Evolutionary conservation across 1,140 invertebrate species (phyloP).

Genomic region (Laodelphax striatellus): DNA sequence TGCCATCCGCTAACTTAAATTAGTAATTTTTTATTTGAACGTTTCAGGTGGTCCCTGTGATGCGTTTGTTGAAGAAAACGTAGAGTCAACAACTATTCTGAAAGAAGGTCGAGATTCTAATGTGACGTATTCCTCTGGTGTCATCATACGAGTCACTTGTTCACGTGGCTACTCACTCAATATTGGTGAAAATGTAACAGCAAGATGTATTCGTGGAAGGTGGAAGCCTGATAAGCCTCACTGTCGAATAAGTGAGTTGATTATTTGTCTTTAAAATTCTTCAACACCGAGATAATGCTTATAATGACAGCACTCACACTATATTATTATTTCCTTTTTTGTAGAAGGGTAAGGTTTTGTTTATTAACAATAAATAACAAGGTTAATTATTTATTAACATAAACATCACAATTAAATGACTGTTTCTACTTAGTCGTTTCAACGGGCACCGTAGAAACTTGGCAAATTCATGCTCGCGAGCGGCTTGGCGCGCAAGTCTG

Average conservation of each 20-base stretch:
- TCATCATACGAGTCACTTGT: constrained; percentile 35
- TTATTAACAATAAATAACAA: too few species aligned
- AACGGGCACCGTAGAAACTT: too few species aligned
- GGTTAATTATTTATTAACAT: too few species aligned
- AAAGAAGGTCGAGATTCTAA: constrained; percentile 49
- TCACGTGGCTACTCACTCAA: constrained; percentile 61
- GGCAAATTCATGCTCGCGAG: too few species aligned
- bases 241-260: constrained; percentile 57
- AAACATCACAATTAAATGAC: too few species aligned
- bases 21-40: too few species aligned
- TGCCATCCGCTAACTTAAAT: too few species aligned
- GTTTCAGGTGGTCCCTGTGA: constrained; percentile 35
- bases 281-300: background rate
- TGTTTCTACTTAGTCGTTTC: too few species aligned
- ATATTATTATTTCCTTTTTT: background rate
- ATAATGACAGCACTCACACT: background rate
- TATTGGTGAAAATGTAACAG: constrained; percentile 58
- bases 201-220: constrained; percentile 59
- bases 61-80: constrained; percentile 46
- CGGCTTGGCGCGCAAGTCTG: too few species aligned
- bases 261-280: background rate
- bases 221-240: constrained; percentile 71
- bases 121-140: constrained; percentile 34
- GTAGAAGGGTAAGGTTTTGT: too few species aligned
- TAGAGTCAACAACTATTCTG: constrained; percentile 50